Percentiles rank a stretch among this genome's conserved stretches.
phyloP scores from a whole-genome alignment of 2,113 vertebrate genomes.

The Sciurus niger region DNA sequence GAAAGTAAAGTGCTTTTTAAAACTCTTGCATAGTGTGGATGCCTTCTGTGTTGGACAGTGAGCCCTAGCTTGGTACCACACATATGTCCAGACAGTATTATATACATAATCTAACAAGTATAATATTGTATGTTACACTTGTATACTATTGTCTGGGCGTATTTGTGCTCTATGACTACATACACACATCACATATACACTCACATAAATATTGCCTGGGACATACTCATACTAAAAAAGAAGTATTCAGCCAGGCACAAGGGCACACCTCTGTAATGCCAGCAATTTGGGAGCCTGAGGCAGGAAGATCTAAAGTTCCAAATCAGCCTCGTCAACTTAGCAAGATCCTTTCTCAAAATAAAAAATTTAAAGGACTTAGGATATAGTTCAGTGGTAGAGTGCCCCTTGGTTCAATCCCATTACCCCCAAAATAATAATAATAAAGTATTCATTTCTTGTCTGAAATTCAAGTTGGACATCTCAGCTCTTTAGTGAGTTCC shows the following conservation, averaged over 20 bases:
- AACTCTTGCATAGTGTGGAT: neutral
- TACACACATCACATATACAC: neutral
- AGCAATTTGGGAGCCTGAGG: neutral
- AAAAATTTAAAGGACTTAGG: neutral
- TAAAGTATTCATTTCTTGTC: neutral
- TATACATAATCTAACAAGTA: neutral
- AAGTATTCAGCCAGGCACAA: too few relatives aligned
- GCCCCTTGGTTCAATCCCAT: neutral
- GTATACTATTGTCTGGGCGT: neutral
- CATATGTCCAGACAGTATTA: neutral
- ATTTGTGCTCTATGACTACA: neutral
- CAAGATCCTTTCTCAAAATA: neutral
- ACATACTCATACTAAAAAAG: neutral
- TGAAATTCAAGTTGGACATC: constrained; percentile 26
- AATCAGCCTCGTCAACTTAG: neutral
- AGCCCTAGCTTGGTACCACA: neutral
- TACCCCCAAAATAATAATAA: neutral
- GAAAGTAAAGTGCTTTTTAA: neutral
- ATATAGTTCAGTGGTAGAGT: neutral
- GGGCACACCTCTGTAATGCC: neutral
- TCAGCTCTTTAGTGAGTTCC: neutral
- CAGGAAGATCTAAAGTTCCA: neutral
- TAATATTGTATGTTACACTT: neutral
- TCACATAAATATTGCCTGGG: neutral
- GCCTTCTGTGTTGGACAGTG: neutral